phyloP scores from a whole-genome alignment of 2,113 vertebrate genomes.

The Choloepus hoffmanni region DNA sequence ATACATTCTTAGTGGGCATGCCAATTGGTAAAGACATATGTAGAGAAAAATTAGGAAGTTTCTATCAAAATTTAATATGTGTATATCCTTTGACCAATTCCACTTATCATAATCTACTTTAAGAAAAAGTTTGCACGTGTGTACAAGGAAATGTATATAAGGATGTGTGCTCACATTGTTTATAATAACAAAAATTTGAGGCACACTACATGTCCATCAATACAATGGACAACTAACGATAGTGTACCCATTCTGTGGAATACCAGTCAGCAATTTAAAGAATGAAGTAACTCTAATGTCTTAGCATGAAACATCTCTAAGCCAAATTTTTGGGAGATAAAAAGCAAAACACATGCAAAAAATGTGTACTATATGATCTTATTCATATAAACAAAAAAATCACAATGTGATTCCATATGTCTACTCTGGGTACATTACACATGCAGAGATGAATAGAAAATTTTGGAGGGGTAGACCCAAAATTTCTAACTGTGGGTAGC shows the following conservation, averaged over 20 bases:
- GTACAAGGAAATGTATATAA: neutral
- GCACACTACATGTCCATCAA: neutral
- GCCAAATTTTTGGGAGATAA: neutral
- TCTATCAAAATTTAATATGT: slow-evolving; percentile 8
- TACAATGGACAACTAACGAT: neutral
- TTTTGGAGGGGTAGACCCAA: neutral
- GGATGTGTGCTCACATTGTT: neutral
- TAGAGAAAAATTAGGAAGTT: neutral
- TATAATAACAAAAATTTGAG: neutral
- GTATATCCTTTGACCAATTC: neutral
- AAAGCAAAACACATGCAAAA: neutral
- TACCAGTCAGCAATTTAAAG: neutral
- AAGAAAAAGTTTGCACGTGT: neutral
- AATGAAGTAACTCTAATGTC: neutral
- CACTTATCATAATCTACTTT: neutral
- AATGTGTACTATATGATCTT: neutral
- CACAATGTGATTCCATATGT: neutral
- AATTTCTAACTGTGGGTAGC: neutral
- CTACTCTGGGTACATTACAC: neutral
- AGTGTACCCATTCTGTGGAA: neutral
- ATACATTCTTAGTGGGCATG: neutral
- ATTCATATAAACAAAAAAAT: neutral
- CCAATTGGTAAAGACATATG: neutral
- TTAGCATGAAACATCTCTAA: neutral
- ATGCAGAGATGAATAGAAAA: neutral